Conservation (phyloP, 53 echinoderm and acorn worm species). For the Actinopyga echinites region DNA sequence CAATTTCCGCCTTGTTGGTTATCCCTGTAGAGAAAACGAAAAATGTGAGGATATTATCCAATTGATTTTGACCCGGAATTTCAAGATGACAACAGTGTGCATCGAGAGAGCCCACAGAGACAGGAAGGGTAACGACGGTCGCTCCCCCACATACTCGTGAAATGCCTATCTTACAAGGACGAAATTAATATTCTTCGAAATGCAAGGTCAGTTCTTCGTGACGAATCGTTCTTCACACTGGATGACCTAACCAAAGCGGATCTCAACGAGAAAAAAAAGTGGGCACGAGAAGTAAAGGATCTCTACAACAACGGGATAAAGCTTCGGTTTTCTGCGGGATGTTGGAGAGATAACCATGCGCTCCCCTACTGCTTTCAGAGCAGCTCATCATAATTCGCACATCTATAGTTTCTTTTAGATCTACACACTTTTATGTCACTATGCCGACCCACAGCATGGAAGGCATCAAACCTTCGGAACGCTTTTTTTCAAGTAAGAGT, state of each 20-base stretch:
- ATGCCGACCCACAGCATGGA: background rate
- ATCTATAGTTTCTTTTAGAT: background rate
- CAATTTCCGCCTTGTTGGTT: background rate
- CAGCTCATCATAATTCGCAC: background rate
- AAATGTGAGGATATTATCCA: background rate
- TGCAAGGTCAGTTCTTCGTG: background rate
- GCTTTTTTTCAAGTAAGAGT: background rate
- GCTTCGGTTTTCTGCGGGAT: slow-evolving; percentile 29
- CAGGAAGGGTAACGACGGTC: background rate
- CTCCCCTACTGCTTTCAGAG: background rate
- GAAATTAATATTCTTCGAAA: background rate
- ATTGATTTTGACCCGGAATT: background rate
- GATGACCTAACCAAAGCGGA: slow-evolving; percentile 39
- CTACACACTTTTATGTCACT: background rate
- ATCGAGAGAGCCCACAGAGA: slow-evolving; percentile 39
- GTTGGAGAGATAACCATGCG: slow-evolving; percentile 16
- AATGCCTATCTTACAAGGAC: slow-evolving; percentile 12
- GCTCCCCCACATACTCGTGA: slow-evolving; percentile 28
- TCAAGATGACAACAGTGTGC: background rate
- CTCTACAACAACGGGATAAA: slow-evolving; percentile 32
- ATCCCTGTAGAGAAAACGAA: background rate
- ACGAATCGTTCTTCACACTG: background rate
- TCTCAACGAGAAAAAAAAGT: slow-evolving; percentile 23
- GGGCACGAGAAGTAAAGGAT: slow-evolving; percentile 15
- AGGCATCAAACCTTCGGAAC: background rate